Conservation (phyloP, 2,797 vertebrate species). For the Thamnophis elegans region DNA sequence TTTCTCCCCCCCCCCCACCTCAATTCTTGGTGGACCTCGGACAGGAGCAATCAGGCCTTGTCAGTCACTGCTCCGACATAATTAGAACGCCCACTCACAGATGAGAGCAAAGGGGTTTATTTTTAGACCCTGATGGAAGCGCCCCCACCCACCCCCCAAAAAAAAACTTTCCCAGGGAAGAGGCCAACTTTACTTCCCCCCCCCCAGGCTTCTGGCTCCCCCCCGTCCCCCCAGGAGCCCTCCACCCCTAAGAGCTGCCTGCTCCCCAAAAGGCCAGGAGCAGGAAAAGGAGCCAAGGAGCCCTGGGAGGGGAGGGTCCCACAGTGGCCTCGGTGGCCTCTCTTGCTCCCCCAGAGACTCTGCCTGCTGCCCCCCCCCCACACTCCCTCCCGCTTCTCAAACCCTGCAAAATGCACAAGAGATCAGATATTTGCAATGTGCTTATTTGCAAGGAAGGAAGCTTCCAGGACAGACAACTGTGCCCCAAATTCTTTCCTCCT, state of each 20-base stretch:
- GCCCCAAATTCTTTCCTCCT: constrained; percentile 15
- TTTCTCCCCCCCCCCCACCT: fast-evolving
- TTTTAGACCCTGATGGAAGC: background rate
- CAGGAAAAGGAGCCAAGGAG: background rate
- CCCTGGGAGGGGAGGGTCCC: background rate
- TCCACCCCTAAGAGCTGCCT: background rate
- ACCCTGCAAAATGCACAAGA: background rate
- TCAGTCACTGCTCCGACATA: background rate
- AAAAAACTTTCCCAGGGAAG: background rate
- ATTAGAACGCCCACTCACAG: background rate
- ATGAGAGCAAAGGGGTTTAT: background rate
- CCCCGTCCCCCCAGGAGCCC: no score
- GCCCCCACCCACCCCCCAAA: background rate
- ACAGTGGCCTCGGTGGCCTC: no score
- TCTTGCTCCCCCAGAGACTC: background rate
- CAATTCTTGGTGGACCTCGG: background rate
- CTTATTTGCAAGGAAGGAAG: background rate
- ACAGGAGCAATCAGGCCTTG: background rate
- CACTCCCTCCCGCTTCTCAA: background rate
- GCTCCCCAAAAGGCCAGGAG: background rate
- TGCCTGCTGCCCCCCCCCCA: background rate
- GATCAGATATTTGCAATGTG: background rate
- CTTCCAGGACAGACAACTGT: fast-evolving
- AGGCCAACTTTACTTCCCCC: background rate
- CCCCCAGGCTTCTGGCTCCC: background rate